Conservation (phyloP, 2,888 invertebrate species). For the Drymonia ruficornis region DNA sequence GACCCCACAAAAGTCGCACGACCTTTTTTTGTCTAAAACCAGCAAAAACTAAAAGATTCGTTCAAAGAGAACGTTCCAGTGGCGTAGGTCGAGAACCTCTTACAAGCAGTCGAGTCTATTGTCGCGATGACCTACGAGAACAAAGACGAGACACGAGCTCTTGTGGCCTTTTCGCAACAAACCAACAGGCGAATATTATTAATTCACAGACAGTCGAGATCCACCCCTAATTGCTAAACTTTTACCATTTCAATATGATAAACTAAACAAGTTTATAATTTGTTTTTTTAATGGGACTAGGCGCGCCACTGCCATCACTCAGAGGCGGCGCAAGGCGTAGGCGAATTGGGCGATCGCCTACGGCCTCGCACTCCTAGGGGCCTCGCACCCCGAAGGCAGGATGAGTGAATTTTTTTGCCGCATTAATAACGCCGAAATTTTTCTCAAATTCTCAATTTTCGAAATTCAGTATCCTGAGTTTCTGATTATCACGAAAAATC, state of each 20-base stretch:
- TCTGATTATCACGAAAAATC: no score
- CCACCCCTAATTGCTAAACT: slow-evolving; percentile 24
- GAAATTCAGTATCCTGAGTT: no score
- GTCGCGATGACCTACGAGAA: slow-evolving; percentile 21
- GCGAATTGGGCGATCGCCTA: no score
- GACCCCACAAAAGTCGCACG: neutral
- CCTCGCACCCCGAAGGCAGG: no score
- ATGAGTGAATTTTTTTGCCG: no score
- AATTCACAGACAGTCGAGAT: neutral
- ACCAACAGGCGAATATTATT: neutral
- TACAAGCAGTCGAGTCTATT: slow-evolving; percentile 11
- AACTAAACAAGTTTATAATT: no score
- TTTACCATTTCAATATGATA: neutral
- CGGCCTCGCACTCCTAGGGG: no score
- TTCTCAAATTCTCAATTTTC: no score
- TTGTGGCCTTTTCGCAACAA: slow-evolving; percentile 22
- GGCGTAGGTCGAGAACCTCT: neutral
- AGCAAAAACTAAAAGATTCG: neutral
- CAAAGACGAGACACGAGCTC: slow-evolving; percentile 17
- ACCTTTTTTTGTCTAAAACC: slow-evolving; percentile 4
- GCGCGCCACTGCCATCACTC: no score
- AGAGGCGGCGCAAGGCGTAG: no score
- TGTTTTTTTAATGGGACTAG: no score
- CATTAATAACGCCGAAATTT: no score
- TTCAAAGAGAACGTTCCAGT: neutral